Evolutionary conservation across 2,797 vertebrate genomes (phyloP).

Genomic region (Saxicola maurus): DNA sequence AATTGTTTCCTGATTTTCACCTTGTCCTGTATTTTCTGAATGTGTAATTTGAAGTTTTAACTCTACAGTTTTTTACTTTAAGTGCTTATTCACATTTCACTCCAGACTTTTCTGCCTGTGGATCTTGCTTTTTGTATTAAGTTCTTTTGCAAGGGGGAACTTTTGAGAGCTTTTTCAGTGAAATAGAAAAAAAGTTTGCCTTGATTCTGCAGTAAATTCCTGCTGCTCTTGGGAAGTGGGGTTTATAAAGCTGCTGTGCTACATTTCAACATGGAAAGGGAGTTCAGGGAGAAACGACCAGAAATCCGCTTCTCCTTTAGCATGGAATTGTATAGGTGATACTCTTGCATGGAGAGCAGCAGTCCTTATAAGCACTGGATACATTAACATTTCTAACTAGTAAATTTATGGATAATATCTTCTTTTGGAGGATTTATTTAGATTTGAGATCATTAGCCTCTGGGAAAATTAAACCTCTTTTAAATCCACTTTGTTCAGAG

Average conservation of each 20-base stretch:
- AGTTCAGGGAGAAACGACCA: background rate
- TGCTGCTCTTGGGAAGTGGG: background rate
- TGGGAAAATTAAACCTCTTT: conserved; percentile 36
- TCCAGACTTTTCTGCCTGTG: background rate
- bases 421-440: conserved; percentile 48
- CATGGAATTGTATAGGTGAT: background rate
- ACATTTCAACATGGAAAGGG: background rate
- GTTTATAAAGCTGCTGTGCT: background rate
- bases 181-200: background rate
- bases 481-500: conserved; percentile 41
- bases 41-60: background rate
- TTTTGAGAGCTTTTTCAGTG: background rate
- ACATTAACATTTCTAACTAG: conserved; percentile 40
- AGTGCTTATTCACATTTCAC: background rate
- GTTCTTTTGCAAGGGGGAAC: background rate
- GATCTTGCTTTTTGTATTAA: background rate
- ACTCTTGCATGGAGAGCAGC: background rate
- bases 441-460: conserved; percentile 36
- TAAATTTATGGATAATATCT: conserved; percentile 53
- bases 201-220: background rate
- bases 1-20: background rate
- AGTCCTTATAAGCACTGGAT: conserved; percentile 1
- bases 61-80: background rate
- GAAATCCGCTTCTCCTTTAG: background rate
- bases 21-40: background rate